Evolutionary conservation across 2,888 invertebrate genomes (phyloP).

Genomic region (Ectemnius continuus): DNA sequence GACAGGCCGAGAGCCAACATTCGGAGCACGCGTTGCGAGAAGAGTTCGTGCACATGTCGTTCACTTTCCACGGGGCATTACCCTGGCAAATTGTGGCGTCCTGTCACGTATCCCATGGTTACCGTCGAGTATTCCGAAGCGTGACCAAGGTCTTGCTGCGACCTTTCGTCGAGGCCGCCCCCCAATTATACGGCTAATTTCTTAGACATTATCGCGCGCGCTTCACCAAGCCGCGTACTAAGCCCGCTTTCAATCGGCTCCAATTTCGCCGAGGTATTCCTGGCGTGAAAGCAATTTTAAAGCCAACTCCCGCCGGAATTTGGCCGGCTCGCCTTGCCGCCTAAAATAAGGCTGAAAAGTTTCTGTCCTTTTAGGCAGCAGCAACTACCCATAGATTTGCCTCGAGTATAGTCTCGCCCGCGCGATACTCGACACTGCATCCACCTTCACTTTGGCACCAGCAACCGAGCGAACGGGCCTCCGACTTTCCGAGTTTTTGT

Average conservation of each 20-base stretch:
- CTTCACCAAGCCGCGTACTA: background rate
- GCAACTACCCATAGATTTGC: too few species aligned
- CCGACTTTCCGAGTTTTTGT: conserved; percentile 36
- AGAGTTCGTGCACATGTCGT: background rate
- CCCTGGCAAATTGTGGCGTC: conserved; percentile 3
- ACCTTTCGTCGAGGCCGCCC: conserved; percentile 8
- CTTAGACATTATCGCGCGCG: background rate
- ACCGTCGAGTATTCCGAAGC: background rate
- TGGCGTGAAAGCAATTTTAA: too few species aligned
- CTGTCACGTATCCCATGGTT: conserved; percentile 6
- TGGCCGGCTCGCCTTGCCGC: too few species aligned
- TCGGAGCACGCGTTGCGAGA: background rate
- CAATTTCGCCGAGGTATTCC: too few species aligned
- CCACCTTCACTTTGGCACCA: conserved; percentile 45
- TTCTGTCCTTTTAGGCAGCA: too few species aligned
- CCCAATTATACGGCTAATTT: conserved; percentile 6
- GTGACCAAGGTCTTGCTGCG: conserved; percentile 9
- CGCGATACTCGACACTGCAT: conserved; percentile 32
- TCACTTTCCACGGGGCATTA: conserved; percentile 11
- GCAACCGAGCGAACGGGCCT: conserved; percentile 17
- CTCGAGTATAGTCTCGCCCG: background rate
- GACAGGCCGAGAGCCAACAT: background rate
- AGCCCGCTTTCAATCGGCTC: too few species aligned
- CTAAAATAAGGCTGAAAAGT: too few species aligned
- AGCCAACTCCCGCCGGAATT: too few species aligned